Percentiles rank a stretch among this genome's conserved stretches.
These are phyloP conservation scores for Acropora tenuis DNA, from an alignment of 64 coral and sea anemone genomes.

Conservation along the genomic window DNA sequence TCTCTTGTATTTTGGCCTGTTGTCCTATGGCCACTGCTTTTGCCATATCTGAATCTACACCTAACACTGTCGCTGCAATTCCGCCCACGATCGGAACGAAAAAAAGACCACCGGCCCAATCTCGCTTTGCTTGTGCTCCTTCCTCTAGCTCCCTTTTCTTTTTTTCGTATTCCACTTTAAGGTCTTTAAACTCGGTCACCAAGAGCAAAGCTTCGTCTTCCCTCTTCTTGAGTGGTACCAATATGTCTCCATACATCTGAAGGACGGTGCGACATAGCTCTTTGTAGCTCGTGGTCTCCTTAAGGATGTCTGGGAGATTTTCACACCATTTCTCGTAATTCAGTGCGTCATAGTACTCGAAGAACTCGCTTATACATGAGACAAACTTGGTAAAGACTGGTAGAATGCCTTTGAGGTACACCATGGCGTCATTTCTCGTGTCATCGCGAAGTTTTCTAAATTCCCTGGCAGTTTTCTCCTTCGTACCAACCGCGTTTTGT, in stretches of 20 bases:
- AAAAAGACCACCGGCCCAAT: conserved; percentile 33
- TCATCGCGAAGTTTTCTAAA: conserved; percentile 39
- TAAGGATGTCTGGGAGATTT: not conserved
- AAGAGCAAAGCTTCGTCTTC: conserved; percentile 28
- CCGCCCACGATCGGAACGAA: not conserved
- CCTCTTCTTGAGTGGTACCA: conserved; percentile 8
- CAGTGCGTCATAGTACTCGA: conserved; percentile 31
- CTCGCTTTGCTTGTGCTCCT: not conserved
- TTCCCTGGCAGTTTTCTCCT: not conserved
- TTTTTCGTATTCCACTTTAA: not conserved
- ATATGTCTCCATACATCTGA: conserved; percentile 34
- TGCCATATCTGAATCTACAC: too few species aligned
- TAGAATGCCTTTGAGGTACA: conserved; percentile 36
- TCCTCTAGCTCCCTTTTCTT: not conserved
- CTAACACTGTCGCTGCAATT: conserved; percentile 14
- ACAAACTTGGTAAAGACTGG: conserved; percentile 2
- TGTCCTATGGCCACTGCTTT: too few species aligned
- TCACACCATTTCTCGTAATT: conserved; percentile 8
- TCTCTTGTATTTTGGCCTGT: too few species aligned
- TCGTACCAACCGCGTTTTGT: too few species aligned
- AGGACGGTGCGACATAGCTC: not conserved
- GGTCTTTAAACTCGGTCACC: conserved; percentile 16
- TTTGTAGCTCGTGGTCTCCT: conserved; percentile 2
- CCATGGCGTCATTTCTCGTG: conserved; percentile 12
- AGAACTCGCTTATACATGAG: not conserved